Base-by-base conservation (phyloP, 2,113 vertebrate species). In the Struthio camelus region DNA sequence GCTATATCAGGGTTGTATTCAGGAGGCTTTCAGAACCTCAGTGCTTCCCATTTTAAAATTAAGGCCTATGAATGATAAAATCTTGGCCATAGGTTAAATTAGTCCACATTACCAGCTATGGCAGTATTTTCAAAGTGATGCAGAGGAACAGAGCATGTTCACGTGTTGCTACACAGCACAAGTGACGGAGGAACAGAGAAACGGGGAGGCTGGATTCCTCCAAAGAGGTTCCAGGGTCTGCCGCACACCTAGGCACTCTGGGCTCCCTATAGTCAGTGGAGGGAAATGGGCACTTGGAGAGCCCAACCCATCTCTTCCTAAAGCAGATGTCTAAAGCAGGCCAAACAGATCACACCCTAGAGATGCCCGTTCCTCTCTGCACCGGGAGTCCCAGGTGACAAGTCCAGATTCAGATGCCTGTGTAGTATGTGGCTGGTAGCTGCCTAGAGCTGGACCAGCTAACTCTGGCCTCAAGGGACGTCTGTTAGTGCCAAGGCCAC, bases 31-130 rank as follows among this genome's bases (percentile, higher is more conserved):
- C 44, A 86, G 72, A 28, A 91, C 5, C 28, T 48, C 69, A 38
- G 25, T 32, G 38, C 16, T 76, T 85, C 19, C 34, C 25, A 38
- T 9, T 85, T 61, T 19, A 71, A 54, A 1, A 30, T 7, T 56
- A 87, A 82, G 44, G 44, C 30, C 22, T 44, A 24, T 2, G 38
- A 93, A 83, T 61, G 46, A 46, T 12, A 73, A 94, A 77, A 79
- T 53, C 36, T 36, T 67, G 14, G 51, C 28, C 46, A 25, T 11
- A 16, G 80, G 36, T 6, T 5, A 38, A 56, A 56, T n/a, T n/a
- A 36, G 22, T 9, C 3, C 42, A 56, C 0, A 0, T 42, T 85
- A 77, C 30, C 18, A 32, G 50, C 40, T 76, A 67, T 7, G 42
- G 25, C 32, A 25, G 2, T 15, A 11, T 75, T 83, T n/a, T 70